Percentiles rank a stretch among this genome's conserved stretches.
Conservation (phyloP, 2,888 invertebrate species). For the Cheilosia soror region DNA sequence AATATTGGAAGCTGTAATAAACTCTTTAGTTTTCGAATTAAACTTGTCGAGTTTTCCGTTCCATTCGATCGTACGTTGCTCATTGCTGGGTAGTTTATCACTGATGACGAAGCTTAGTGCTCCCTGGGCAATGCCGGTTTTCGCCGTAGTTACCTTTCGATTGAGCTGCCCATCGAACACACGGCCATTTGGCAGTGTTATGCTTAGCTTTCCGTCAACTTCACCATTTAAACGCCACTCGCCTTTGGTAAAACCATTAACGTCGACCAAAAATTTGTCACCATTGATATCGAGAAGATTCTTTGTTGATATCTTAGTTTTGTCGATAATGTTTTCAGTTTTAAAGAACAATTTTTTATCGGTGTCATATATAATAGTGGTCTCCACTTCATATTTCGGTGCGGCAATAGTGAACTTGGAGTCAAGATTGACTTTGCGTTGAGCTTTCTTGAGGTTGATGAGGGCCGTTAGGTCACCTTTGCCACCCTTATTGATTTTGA, state of each 20-base stretch:
- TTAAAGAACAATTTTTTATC: constrained; percentile 87
- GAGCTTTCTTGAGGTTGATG: constrained; percentile 83
- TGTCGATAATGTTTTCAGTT: constrained; percentile 86
- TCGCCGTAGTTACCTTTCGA: constrained; percentile 83
- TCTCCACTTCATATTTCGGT: constrained; percentile 86
- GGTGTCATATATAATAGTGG: constrained; percentile 88
- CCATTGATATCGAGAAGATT: constrained; percentile 85
- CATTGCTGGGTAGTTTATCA: constrained; percentile 77
- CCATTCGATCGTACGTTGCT: constrained; percentile 82
- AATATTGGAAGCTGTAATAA: constrained; percentile 82
- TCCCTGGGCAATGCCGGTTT: constrained; percentile 83
- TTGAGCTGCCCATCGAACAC: constrained; percentile 82
- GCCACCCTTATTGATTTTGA: constrained; percentile 86
- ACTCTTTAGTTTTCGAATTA: constrained; percentile 83
- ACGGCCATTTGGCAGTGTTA: constrained; percentile 79
- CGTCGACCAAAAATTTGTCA: constrained; percentile 83
- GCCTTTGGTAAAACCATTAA: constrained; percentile 78
- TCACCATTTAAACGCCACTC: constrained; percentile 80
- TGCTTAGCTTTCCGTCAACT: constrained; percentile 77
- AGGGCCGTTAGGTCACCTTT: constrained; percentile 85
- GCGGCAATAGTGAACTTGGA: constrained; percentile 87
- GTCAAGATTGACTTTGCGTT: constrained; percentile 87
- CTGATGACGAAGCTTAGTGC: constrained; percentile 85
- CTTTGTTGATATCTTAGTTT: constrained; percentile 86
- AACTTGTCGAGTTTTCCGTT: constrained; percentile 82